Evolutionary conservation across 2,797 vertebrate species (phyloP).

Genomic region (Peromyscus melanophrys): DNA sequence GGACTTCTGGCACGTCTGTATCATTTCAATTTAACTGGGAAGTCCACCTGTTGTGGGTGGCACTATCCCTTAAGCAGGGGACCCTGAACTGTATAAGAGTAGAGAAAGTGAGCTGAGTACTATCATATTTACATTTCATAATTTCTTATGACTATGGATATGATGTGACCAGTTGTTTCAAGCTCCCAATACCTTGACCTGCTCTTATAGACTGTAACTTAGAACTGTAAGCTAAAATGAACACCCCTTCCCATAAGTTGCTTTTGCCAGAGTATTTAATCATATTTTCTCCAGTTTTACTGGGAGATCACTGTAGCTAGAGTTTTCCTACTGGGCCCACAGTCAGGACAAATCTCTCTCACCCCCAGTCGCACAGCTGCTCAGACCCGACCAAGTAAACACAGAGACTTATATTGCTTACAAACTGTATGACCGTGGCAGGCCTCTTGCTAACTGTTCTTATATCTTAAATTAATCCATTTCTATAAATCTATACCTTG

Average conservation of each 20-base stretch:
- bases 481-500: too few relatives aligned
- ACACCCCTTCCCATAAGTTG: background rate
- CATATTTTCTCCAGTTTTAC: conserved; percentile 25
- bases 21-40: background rate
- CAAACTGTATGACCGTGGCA: too few relatives aligned
- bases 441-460: too few relatives aligned
- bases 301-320: background rate
- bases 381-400: too few relatives aligned
- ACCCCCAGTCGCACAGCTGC: too few relatives aligned
- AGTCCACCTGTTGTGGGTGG: background rate
- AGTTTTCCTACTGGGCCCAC: too few relatives aligned
- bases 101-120: background rate
- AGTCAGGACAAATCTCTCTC: too few relatives aligned
- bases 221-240: background rate
- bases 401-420: too few relatives aligned
- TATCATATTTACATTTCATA: background rate
- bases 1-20: background rate
- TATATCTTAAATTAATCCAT: too few relatives aligned
- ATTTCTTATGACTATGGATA: background rate
- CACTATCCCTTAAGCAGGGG: background rate
- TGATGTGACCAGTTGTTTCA: background rate
- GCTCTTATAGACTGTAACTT: background rate
- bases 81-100: background rate
- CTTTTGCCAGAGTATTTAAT: background rate
- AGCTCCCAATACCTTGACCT: background rate